Percentiles rank a stretch among this genome's conserved stretches.
These are phyloP conservation scores for Eupeodes luniger DNA, from an alignment of 2,888 invertebrate species.

Conservation along the genomic window DNA sequence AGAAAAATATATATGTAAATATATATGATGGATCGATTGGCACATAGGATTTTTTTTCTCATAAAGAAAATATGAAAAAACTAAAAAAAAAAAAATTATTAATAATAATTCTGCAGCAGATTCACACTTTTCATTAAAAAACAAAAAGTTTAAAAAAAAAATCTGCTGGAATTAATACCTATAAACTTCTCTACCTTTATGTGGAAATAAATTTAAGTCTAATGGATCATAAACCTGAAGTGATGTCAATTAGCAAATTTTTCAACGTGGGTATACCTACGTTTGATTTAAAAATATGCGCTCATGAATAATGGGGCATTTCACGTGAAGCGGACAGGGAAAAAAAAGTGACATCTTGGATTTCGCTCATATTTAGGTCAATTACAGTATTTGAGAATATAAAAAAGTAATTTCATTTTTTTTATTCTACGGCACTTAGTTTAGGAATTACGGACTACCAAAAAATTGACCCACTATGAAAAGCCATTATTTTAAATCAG, in stretches of 20 bases:
- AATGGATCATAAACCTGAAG: slow-evolving; percentile 38
- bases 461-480: too few species aligned
- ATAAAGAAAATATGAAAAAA: neutral
- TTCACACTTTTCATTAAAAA: neutral
- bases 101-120: neutral
- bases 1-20: too few species aligned
- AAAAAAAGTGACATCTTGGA: too few species aligned
- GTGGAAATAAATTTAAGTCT: slow-evolving; percentile 3
- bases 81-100: neutral
- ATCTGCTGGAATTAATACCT: too few species aligned
- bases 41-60: neutral
- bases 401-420: too few species aligned
- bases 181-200: neutral
- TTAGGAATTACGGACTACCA: too few species aligned
- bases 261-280: neutral
- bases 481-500: too few species aligned
- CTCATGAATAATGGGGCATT: slow-evolving; percentile 40
- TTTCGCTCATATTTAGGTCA: too few species aligned
- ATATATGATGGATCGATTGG: too few species aligned
- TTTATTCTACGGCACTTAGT: too few species aligned
- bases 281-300: neutral
- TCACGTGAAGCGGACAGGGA: too few species aligned
- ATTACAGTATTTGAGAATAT: too few species aligned
- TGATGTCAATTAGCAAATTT: slow-evolving; percentile 34
- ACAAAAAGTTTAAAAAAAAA: neutral